These are phyloP conservation scores for Jaculus jaculus DNA, from an alignment of 2,113 vertebrate genomes.

Conservation along the genomic window DNA sequence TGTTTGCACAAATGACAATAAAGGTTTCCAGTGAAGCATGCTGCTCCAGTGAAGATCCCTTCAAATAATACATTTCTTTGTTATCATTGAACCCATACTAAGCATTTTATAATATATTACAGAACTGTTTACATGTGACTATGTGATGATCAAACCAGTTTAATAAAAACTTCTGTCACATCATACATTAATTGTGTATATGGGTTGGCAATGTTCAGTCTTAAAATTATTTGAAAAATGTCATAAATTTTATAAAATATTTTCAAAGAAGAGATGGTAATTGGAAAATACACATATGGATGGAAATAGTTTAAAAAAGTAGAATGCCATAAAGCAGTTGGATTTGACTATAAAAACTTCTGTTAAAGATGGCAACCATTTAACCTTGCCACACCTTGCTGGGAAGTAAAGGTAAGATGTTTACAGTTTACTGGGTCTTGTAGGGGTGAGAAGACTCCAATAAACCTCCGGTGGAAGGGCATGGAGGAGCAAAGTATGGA, in stretches of 20 bases:
- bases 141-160: background rate
- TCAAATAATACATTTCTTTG: background rate
- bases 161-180: background rate
- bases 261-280: background rate
- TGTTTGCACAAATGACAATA: background rate
- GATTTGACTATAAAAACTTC: background rate
- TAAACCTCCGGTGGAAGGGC: too few relatives aligned
- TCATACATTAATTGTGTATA: background rate
- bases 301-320: background rate
- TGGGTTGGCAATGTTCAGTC: background rate
- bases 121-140: background rate
- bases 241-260: background rate
- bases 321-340: background rate
- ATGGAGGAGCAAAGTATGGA: too few relatives aligned
- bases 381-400: too few relatives aligned
- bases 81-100: background rate
- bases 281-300: accelerated
- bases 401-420: too few relatives aligned
- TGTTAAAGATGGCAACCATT: too few relatives aligned
- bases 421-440: too few relatives aligned
- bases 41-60: background rate
- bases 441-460: too few relatives aligned
- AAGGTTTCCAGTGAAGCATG: background rate
- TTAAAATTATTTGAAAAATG: background rate
- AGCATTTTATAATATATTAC: background rate